Conservation (phyloP, 2,797 vertebrate genomes). For the Diplodus puntazzo region DNA sequence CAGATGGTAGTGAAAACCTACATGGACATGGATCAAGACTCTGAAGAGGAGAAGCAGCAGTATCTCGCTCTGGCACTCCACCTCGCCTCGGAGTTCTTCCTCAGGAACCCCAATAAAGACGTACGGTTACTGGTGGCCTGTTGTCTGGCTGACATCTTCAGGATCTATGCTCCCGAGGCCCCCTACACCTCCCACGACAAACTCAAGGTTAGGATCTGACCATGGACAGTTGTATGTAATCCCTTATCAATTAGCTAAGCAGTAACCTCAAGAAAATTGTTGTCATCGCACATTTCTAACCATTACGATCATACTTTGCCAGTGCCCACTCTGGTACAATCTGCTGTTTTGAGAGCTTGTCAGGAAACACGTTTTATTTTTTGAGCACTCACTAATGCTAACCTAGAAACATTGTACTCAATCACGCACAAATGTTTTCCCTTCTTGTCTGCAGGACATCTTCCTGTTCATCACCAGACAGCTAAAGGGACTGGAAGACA, state of each 20-base stretch:
- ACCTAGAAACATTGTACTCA: background rate
- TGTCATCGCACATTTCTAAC: background rate
- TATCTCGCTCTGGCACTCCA: slow-evolving; percentile 98
- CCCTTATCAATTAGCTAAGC: background rate
- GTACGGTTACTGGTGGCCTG: slow-evolving; percentile 98
- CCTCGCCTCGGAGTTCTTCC: slow-evolving; percentile 98
- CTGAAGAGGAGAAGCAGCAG: slow-evolving; percentile 99
- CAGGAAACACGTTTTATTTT: background rate
- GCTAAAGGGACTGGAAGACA: slow-evolving; percentile 98
- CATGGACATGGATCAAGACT: slow-evolving; percentile 99
- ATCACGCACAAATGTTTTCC: background rate
- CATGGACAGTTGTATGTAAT: background rate
- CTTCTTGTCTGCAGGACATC: slow-evolving; percentile 90
- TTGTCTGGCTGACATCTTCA: slow-evolving; percentile 99
- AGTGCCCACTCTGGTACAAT: background rate
- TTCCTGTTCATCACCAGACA: slow-evolving; percentile 99
- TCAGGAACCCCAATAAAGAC: slow-evolving; percentile 99
- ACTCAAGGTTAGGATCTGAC: slow-evolving; percentile 91
- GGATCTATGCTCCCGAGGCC: slow-evolving; percentile 99
- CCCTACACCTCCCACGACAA: slow-evolving; percentile 99
- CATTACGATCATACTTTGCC: background rate
- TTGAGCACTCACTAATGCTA: background rate
- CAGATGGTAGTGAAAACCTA: slow-evolving; percentile 99
- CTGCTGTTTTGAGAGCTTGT: background rate
- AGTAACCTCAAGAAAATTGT: background rate